These are phyloP conservation scores for Macrophya annulata DNA, from an alignment of 2,888 invertebrate genomes.

Conservation along the genomic window DNA sequence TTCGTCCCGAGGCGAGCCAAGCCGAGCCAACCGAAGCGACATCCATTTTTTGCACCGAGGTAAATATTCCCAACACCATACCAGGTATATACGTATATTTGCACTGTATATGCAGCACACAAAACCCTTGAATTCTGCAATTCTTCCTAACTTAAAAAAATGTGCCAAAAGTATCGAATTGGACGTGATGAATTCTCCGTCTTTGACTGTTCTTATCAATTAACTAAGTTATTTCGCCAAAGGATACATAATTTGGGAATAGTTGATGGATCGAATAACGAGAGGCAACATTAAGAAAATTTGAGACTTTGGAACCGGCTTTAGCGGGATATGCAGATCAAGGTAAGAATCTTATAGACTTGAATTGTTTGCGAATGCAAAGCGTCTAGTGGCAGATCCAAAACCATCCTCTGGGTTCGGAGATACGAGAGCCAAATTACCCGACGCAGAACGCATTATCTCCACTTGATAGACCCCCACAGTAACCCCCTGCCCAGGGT, in stretches of 20 bases:
- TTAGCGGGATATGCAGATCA: slow-evolving; percentile 35
- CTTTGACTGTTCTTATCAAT: neutral
- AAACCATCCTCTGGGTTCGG: slow-evolving; percentile 57
- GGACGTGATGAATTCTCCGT: no score
- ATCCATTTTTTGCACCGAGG: slow-evolving; percentile 21
- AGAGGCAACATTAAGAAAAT: neutral
- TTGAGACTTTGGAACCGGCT: neutral
- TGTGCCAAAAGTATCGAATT: neutral
- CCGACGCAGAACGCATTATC: slow-evolving; percentile 78
- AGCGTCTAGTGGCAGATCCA: slow-evolving; percentile 55
- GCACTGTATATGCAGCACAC: neutral
- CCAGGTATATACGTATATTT: neutral
- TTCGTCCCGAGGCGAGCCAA: slow-evolving; percentile 67
- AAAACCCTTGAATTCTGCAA: neutral
- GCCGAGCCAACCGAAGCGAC: neutral
- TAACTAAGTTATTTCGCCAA: neutral
- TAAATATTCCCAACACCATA: neutral
- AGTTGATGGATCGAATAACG: neutral
- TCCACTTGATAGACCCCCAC: slow-evolving; percentile 75
- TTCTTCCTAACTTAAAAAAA: neutral
- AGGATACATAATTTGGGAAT: neutral
- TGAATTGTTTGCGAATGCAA: slow-evolving; percentile 61
- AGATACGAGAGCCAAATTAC: slow-evolving; percentile 74
- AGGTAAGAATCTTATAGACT: slow-evolving; percentile 36
- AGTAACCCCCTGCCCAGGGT: slow-evolving; percentile 50